Percentiles rank a stretch among this genome's conserved stretches.
phyloP scores from a whole-genome alignment of 2,888 invertebrate species.

The Dolichopus griseipennis region DNA sequence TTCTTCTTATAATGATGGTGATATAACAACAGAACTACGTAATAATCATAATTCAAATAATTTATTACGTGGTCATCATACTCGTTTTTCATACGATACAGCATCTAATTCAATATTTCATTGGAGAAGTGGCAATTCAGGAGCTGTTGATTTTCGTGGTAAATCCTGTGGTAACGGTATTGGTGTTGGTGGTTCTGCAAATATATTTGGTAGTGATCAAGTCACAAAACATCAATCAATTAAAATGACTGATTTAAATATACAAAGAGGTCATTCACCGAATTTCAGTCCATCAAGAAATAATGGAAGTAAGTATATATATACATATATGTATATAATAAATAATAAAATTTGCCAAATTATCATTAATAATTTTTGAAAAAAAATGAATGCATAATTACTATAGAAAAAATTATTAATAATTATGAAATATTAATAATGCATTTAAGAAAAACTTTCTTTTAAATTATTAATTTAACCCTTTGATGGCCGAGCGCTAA shows the following conservation, averaged over 20 bases:
- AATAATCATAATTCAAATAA: not conserved
- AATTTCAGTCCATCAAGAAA: constrained; percentile 26
- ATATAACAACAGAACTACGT: not conserved
- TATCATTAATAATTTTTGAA: too few relatives aligned
- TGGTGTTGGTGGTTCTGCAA: not conserved
- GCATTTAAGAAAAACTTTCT: too few relatives aligned
- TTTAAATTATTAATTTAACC: too few relatives aligned
- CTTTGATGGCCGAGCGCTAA: too few relatives aligned
- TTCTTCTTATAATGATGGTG: constrained; percentile 13
- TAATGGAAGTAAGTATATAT: constrained; percentile 20
- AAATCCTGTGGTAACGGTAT: constrained; percentile 9
- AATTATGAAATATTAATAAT: too few relatives aligned
- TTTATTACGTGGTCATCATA: constrained; percentile 13
- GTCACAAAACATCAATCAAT: constrained; percentile 7
- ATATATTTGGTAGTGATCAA: not conserved
- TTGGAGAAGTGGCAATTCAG: constrained; percentile 21
- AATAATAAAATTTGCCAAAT: too few relatives aligned
- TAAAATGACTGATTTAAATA: constrained; percentile 25
- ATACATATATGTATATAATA: too few relatives aligned
- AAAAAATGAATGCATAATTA: too few relatives aligned
- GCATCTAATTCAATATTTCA: constrained; percentile 20
- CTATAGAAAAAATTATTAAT: too few relatives aligned
- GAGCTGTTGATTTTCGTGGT: constrained; percentile 19
- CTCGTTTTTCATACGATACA: constrained; percentile 20
- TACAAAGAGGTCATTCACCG: constrained; percentile 25